phyloP scores from a whole-genome alignment of 2,113 vertebrate species.

The Rana temporaria region DNA sequence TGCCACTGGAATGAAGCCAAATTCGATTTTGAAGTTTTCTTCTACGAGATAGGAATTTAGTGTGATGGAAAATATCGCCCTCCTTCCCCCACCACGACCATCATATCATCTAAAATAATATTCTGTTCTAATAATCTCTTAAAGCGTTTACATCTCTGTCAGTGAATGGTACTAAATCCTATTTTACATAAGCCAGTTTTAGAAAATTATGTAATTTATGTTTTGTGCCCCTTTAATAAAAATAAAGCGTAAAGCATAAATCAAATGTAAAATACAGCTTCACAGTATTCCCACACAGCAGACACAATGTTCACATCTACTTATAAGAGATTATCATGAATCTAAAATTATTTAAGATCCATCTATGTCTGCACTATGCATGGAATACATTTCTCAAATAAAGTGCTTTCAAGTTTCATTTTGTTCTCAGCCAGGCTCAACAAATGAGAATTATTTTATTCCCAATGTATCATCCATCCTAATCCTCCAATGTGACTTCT shows the following conservation, averaged over 20 bases:
- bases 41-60: no score
- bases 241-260: slow-evolving; percentile 9
- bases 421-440: slow-evolving; percentile 24
- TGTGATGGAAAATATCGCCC: no score
- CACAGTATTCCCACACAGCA: background rate
- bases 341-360: slow-evolving; percentile 31
- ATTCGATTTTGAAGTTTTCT: no score
- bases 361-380: slow-evolving; percentile 13
- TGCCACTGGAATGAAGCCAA: no score
- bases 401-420: slow-evolving; percentile 13
- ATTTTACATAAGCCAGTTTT: no score
- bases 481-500: slow-evolving; percentile 75
- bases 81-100: no score
- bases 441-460: slow-evolving; percentile 24
- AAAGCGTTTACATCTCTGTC: no score
- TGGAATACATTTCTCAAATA: slow-evolving; percentile 25
- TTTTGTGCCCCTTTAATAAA: background rate
- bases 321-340: slow-evolving; percentile 10
- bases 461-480: slow-evolving; percentile 60
- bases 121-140: no score
- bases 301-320: slow-evolving; percentile 1
- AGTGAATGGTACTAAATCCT: no score
- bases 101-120: no score
- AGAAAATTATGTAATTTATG: no score
- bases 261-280: background rate